Conservation (phyloP, 2,888 invertebrate species). For the Cyrtodaria siliqua region DNA sequence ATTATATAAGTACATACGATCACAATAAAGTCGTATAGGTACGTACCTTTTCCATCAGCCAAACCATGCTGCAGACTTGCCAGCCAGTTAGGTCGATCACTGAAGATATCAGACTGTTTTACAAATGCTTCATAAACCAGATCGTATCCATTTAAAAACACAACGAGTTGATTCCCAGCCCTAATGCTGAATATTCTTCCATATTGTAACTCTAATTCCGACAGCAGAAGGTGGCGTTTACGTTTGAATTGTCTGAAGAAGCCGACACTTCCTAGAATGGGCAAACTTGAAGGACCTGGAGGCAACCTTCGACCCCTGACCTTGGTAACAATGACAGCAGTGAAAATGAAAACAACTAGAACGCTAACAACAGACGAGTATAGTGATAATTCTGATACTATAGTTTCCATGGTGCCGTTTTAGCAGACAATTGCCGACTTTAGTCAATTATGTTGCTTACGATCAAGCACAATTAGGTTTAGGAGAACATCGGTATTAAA, state of each 20-base stretch:
- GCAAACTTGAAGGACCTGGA: constrained; percentile 28
- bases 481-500: no score
- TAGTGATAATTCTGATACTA: no score
- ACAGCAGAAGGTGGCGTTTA: constrained; percentile 27
- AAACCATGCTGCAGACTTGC: constrained; percentile 29
- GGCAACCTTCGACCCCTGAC: constrained; percentile 9
- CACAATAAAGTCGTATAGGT: no score
- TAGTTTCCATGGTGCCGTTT: no score
- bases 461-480: no score
- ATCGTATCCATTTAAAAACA: constrained; percentile 55
- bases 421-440: no score
- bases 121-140: constrained; percentile 54
- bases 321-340: neutral
- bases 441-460: no score
- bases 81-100: constrained; percentile 54
- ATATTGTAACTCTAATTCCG: constrained; percentile 37
- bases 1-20: no score
- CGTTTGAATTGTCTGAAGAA: constrained; percentile 32
- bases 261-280: constrained; percentile 32
- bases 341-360: neutral
- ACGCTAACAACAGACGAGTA: neutral
- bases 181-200: constrained; percentile 57
- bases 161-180: constrained; percentile 46
- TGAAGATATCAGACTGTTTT: constrained; percentile 35
- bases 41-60: constrained; percentile 40